These are phyloP conservation scores for Raphicerus campestris DNA, from an alignment of 2,113 vertebrate genomes.

Conservation along the genomic window DNA sequence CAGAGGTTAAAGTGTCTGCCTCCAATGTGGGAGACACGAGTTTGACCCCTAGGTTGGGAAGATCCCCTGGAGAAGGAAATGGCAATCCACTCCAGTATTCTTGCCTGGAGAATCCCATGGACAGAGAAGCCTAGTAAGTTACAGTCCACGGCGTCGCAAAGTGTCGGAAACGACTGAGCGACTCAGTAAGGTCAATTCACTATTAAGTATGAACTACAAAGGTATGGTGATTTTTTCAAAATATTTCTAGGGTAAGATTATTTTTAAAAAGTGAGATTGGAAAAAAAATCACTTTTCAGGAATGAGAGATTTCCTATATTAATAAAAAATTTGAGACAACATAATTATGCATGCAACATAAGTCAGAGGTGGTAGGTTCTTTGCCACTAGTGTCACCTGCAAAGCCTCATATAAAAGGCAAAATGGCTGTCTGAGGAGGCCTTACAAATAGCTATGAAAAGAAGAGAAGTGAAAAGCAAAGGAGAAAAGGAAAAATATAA, in stretches of 20 bases:
- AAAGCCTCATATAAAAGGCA: background rate
- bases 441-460: background rate
- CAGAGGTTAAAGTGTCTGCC: too few species aligned
- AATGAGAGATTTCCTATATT: background rate
- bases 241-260: background rate
- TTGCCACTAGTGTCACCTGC: background rate
- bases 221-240: background rate
- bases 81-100: too few species aligned
- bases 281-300: background rate
- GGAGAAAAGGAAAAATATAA: too few species aligned
- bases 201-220: background rate
- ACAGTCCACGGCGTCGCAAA: too few species aligned
- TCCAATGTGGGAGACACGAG: too few species aligned
- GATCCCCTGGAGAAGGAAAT: too few species aligned
- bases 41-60: too few species aligned
- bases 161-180: too few species aligned
- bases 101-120: too few species aligned
- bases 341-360: background rate
- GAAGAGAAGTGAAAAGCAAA: background rate
- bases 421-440: background rate
- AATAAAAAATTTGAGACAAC: background rate
- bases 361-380: background rate
- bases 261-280: background rate
- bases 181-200: conserved; percentile 64
- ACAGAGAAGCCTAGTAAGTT: too few species aligned